phyloP scores from a whole-genome alignment of 2,888 invertebrate species.

The Pachliopta kotzebuea region DNA sequence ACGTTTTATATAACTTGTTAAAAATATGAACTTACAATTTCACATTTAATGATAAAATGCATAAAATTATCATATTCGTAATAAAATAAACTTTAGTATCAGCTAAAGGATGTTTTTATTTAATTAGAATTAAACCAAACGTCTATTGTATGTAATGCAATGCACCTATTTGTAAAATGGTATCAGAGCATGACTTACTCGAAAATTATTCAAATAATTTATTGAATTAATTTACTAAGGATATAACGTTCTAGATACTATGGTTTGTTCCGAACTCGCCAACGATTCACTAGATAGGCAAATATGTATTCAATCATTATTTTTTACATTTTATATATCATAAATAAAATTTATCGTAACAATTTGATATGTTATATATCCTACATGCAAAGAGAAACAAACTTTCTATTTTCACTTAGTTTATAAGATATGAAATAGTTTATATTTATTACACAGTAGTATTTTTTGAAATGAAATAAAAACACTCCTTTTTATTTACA shows the following conservation, averaged over 20 bases:
- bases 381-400: no score
- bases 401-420: no score
- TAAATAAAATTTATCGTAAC: no score
- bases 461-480: no score
- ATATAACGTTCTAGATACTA: conserved; percentile 10
- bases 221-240: not conserved
- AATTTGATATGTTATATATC: no score
- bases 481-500: no score
- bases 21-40: not conserved
- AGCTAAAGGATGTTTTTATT: not conserved
- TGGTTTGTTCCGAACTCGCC: not conserved
- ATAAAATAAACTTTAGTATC: not conserved
- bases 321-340: no score
- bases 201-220: conserved; percentile 10
- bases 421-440: no score
- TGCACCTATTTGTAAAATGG: not conserved
- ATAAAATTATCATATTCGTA: not conserved
- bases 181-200: conserved; percentile 20
- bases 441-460: no score
- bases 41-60: not conserved
- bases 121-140: not conserved
- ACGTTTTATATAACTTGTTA: not conserved
- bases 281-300: not conserved
- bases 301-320: not conserved
- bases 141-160: not conserved